Percentiles rank a stretch among this genome's conserved stretches.
These are phyloP conservation scores for Drosophila ercepeae DNA, from an alignment of 1,140 invertebrate genomes.

Conservation along the genomic window DNA sequence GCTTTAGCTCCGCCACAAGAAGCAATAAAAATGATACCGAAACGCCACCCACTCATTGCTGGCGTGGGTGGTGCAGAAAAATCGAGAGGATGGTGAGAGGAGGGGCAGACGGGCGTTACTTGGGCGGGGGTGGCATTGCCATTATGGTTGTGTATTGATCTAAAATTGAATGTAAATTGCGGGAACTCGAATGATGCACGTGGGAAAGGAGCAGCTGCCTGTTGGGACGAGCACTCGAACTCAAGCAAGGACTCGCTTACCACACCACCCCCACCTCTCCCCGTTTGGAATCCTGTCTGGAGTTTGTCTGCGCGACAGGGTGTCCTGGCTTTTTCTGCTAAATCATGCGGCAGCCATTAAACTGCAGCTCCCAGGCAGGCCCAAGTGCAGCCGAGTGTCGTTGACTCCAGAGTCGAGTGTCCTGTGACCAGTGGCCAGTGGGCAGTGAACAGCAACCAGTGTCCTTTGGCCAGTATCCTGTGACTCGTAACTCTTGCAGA, in stretches of 20 bases:
- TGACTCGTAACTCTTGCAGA: constrained; percentile 67
- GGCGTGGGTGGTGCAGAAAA: not conserved
- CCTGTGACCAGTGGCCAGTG: constrained; percentile 5
- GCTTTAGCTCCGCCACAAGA: constrained; percentile 45
- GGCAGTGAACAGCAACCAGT: constrained; percentile 3
- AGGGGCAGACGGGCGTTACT: not conserved
- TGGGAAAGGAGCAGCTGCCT: constrained; percentile 55
- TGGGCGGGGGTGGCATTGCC: constrained; percentile 24
- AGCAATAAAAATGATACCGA: constrained; percentile 64
- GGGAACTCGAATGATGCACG: constrained; percentile 59
- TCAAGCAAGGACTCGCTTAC: constrained; percentile 19
- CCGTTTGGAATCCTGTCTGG: constrained; percentile 23
- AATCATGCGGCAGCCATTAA: constrained; percentile 77
- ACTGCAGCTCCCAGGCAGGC: constrained; percentile 15
- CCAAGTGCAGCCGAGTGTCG: constrained; percentile 59
- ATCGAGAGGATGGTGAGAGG: not conserved
- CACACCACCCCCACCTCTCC: not conserved
- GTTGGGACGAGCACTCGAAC: constrained; percentile 27
- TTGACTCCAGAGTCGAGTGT: constrained; percentile 50
- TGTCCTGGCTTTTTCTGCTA: constrained; percentile 60
- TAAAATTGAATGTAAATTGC: constrained; percentile 68
- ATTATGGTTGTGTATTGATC: constrained; percentile 65
- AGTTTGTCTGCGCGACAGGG: constrained; percentile 21
- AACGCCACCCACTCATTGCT: constrained; percentile 53
- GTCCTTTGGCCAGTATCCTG: constrained; percentile 6